A percentile compares a stretch with the other conserved stretches of the same genome.
Evolutionary conservation across 2,888 invertebrate genomes (phyloP).

Genomic region (Epsilonema sp.): DNA sequence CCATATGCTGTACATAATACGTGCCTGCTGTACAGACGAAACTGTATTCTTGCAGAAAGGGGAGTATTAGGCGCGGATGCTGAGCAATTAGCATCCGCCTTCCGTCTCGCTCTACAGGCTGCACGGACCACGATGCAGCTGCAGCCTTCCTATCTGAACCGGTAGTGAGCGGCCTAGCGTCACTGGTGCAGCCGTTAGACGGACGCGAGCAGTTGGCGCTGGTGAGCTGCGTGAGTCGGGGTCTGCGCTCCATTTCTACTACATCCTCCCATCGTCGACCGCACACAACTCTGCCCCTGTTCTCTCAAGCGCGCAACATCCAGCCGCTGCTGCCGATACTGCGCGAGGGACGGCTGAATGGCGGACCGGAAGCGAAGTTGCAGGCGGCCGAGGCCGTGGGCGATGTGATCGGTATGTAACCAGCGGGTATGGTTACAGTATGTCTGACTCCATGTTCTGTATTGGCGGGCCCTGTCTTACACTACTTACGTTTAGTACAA

Average conservation of each 20-base stretch:
- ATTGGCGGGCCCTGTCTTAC: too few species aligned
- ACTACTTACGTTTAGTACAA: too few species aligned
- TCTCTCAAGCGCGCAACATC: constrained; percentile 45
- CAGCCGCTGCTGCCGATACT: constrained; percentile 80
- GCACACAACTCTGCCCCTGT: background rate
- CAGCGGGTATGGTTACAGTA: constrained; percentile 1
- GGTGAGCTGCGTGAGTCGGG: too few species aligned
- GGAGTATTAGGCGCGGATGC: too few species aligned
- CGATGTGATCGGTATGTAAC: constrained; percentile 45
- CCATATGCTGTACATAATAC: too few species aligned
- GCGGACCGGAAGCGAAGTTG: constrained; percentile 82
- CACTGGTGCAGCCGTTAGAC: constrained; percentile 48
- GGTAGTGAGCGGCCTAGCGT: constrained; percentile 73
- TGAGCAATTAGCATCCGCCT: background rate
- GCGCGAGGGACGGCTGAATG: constrained; percentile 84
- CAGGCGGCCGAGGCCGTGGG: constrained; percentile 75
- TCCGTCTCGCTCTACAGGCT: background rate
- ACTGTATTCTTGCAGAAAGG: too few species aligned
- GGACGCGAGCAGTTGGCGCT: constrained; percentile 7
- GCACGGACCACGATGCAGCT: background rate
- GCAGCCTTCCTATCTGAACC: constrained; percentile 61
- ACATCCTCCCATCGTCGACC: background rate
- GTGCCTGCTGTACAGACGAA: too few species aligned
- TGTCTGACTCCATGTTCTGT: too few species aligned
- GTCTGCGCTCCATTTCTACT: too few species aligned